Percentiles rank a stretch among this genome's conserved stretches.
These are phyloP conservation scores for Nibea albiflora DNA, from an alignment of 2,113 vertebrate species.

Conservation along the genomic window DNA sequence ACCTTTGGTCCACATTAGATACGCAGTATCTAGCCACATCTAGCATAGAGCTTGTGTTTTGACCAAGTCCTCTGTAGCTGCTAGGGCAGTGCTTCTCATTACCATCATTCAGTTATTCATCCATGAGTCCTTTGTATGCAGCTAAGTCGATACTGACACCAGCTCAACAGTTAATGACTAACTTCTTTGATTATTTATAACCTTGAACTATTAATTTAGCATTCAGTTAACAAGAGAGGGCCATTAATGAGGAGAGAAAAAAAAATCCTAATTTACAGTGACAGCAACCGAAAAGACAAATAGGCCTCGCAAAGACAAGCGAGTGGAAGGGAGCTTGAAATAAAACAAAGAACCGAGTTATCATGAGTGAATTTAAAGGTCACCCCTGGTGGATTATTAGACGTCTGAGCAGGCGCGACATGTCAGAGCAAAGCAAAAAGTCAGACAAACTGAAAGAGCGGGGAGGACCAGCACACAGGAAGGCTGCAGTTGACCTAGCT, in stretches of 20 bases:
- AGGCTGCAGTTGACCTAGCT: conserved; percentile 16
- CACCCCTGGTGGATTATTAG: conserved; percentile 28
- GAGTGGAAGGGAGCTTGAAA: not conserved
- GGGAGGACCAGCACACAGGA: not conserved
- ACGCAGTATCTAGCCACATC: too few relatives aligned
- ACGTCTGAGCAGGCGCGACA: not conserved
- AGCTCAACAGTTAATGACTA: conserved; percentile 11
- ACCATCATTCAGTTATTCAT: conserved; percentile 16
- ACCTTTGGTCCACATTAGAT: too few relatives aligned
- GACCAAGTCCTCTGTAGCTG: too few relatives aligned
- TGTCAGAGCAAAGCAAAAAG: conserved; percentile 30
- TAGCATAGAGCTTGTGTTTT: too few relatives aligned
- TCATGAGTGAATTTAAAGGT: conserved; percentile 37
- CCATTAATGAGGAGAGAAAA: not conserved
- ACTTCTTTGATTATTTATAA: conserved; percentile 30
- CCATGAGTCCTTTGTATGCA: not conserved
- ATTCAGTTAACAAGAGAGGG: not conserved
- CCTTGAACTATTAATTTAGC: conserved; percentile 25
- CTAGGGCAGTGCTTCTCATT: conserved; percentile 2
- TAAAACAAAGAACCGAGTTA: conserved; percentile 13
- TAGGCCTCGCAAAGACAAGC: not conserved
- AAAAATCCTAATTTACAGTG: not conserved
- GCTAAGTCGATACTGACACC: not conserved
- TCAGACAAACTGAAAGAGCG: conserved; percentile 18
- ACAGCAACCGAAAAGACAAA: not conserved